A percentile compares a stretch with the other conserved stretches of the same genome.
Conservation (phyloP, 1,140 invertebrate species). For the Drosophila ogumai region DNA sequence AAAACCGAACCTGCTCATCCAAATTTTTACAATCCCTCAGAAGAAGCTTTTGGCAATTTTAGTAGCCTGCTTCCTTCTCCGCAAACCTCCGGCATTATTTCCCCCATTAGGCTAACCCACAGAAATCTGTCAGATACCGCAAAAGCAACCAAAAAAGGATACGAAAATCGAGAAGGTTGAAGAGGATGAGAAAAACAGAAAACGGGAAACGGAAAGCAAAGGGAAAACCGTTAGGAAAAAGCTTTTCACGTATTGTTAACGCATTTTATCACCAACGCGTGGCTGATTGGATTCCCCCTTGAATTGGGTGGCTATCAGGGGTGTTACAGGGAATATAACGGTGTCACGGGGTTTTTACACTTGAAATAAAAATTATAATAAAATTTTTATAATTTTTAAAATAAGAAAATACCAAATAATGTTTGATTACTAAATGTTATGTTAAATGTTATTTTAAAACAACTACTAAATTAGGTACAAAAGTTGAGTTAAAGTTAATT, state of each 20-base stretch:
- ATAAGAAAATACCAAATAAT: no score
- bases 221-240: slow-evolving; percentile 72
- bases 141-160: slow-evolving; percentile 56
- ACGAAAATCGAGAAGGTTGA: neutral
- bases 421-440: no score
- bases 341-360: neutral
- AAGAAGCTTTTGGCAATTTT: slow-evolving; percentile 47
- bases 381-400: neutral
- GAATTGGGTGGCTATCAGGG: slow-evolving; percentile 10
- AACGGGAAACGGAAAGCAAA: slow-evolving; percentile 28
- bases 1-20: neutral
- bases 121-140: slow-evolving; percentile 82
- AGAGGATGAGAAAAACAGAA: neutral
- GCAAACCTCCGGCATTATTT: slow-evolving; percentile 12
- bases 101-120: slow-evolving; percentile 57
- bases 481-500: neutral
- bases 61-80: slow-evolving; percentile 19
- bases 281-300: slow-evolving; percentile 76
- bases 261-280: slow-evolving; percentile 82
- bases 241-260: slow-evolving; percentile 81
- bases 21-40: slow-evolving; percentile 31
- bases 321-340: neutral
- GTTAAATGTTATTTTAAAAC: neutral
- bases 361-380: neutral
- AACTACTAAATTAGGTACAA: no score